A percentile compares a stretch with the other conserved stretches of the same genome.
phyloP scores from a whole-genome alignment of 1,140 invertebrate genomes.

The Aphidius gifuensis region DNA sequence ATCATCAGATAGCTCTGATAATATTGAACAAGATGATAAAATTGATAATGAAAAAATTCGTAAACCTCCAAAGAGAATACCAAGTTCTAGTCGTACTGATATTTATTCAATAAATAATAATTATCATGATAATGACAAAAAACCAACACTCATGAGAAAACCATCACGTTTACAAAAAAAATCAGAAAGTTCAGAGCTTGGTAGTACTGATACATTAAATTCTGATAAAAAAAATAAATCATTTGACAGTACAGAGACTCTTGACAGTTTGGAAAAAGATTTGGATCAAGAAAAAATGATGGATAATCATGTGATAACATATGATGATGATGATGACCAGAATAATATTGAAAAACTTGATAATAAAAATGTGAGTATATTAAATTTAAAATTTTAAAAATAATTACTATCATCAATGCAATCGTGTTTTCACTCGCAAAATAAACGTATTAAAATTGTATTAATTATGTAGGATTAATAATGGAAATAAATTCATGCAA shows the following conservation, averaged over 20 bases:
- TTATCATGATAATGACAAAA: constrained; percentile 29
- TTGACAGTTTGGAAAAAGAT: constrained; percentile 52
- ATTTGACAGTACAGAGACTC: constrained; percentile 49
- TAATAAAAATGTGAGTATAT: constrained; percentile 39
- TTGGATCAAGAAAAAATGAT: constrained; percentile 40
- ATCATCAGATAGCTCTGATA: constrained; percentile 49
- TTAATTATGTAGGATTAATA: not conserved
- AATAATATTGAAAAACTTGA: constrained; percentile 20
- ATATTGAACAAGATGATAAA: constrained; percentile 42
- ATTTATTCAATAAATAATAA: constrained; percentile 25
- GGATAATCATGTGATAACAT: constrained; percentile 37
- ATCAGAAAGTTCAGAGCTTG: constrained; percentile 51
- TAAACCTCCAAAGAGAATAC: constrained; percentile 38
- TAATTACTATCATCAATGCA: no score
- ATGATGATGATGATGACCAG: constrained; percentile 35
- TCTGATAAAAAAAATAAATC: constrained; percentile 50
- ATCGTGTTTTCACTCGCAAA: no score
- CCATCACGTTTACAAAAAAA: constrained; percentile 45
- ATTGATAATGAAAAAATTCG: constrained; percentile 33
- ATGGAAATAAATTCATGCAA: not conserved
- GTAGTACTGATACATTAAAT: constrained; percentile 50
- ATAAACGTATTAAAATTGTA: no score
- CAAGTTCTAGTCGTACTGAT: constrained; percentile 40
- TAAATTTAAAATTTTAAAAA: not conserved
- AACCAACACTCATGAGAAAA: constrained; percentile 24